Evolutionary conservation across 1,140 invertebrate genomes (phyloP).

Genomic region (Penaeus chinensis): DNA sequence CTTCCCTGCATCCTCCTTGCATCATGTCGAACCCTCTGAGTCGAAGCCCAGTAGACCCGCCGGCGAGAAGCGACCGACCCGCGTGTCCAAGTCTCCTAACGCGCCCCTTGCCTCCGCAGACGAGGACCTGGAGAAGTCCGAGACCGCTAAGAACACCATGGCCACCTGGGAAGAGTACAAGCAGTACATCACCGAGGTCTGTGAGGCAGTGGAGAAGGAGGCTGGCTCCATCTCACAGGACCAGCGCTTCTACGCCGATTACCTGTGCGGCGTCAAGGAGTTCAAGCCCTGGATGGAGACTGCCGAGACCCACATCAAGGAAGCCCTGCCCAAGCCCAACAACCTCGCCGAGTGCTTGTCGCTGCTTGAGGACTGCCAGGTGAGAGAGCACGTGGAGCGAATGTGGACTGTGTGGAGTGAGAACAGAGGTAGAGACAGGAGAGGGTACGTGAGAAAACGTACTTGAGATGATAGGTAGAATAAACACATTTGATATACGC

Average conservation of each 20-base stretch:
- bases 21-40: too few relatives aligned
- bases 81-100: not conserved
- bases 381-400: constrained; percentile 17
- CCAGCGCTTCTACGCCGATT: constrained; percentile 62
- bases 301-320: constrained; percentile 51
- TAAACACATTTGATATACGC: too few relatives aligned
- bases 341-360: constrained; percentile 52
- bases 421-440: not conserved
- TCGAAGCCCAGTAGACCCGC: too few relatives aligned
- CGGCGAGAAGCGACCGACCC: too few relatives aligned
- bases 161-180: constrained; percentile 53
- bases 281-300: constrained; percentile 61
- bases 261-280: constrained; percentile 60
- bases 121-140: constrained; percentile 63
- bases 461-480: too few relatives aligned
- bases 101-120: constrained; percentile 22
- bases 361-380: constrained; percentile 48
- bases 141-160: constrained; percentile 61
- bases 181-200: constrained; percentile 46
- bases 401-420: not conserved
- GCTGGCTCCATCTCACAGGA: constrained; percentile 61
- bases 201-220: constrained; percentile 59
- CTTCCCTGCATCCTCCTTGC: too few relatives aligned
- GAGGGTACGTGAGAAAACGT: not conserved
- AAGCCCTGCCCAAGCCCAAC: constrained; percentile 52